phyloP scores from a whole-genome alignment of 2,888 invertebrate genomes.

The Hypsopygia costalis region DNA sequence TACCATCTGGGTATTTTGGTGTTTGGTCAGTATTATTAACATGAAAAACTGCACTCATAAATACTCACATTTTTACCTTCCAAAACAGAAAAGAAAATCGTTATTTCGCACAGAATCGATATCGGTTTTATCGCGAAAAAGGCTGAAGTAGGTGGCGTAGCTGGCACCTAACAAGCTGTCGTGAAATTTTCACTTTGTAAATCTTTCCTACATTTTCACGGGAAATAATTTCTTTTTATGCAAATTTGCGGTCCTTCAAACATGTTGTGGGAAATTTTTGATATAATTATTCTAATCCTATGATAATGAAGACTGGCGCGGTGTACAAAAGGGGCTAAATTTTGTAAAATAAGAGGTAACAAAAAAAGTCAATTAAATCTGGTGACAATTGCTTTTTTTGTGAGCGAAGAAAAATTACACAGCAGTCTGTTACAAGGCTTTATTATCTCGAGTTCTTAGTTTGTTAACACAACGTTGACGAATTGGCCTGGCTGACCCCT shows the following conservation, averaged over 20 bases:
- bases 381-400: slow-evolving; percentile 27
- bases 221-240: slow-evolving; percentile 3
- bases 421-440: slow-evolving; percentile 17
- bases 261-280: not conserved
- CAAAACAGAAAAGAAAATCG: too few species aligned
- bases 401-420: slow-evolving; percentile 36
- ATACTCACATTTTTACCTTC: too few species aligned
- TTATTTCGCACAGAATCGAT: too few species aligned
- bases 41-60: too few species aligned
- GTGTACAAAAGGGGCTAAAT: slow-evolving; percentile 1
- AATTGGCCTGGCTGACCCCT: slow-evolving; percentile 31
- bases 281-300: slow-evolving; percentile 6
- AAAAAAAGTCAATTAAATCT: slow-evolving; percentile 12
- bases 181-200: not conserved
- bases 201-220: not conserved
- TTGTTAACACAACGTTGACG: slow-evolving; percentile 34
- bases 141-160: not conserved
- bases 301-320: not conserved
- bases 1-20: too few species aligned
- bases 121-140: not conserved
- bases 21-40: too few species aligned
- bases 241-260: not conserved
- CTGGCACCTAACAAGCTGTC: slow-evolving; percentile 2
- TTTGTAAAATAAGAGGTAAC: slow-evolving; percentile 22
- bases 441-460: slow-evolving; percentile 11